phyloP scores from a whole-genome alignment of 2,888 invertebrate genomes.

The Notocelia uddmanniana region DNA sequence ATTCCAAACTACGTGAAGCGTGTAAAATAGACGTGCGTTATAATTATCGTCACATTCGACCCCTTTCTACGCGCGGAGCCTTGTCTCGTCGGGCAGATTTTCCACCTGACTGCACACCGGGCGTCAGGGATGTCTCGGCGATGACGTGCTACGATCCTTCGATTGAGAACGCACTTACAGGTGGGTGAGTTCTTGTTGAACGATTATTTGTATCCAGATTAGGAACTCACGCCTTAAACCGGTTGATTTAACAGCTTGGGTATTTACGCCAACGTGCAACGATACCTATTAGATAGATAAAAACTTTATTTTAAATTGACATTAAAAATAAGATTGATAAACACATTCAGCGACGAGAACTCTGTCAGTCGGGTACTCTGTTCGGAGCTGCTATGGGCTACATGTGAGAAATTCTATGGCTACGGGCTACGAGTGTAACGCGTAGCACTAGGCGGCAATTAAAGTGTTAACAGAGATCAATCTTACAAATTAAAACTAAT shows the following conservation, averaged over 20 bases:
- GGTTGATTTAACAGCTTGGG: not conserved
- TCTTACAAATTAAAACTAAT: no score
- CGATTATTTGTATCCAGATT: not conserved
- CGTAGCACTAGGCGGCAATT: no score
- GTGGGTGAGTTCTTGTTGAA: not conserved
- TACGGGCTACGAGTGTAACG: no score
- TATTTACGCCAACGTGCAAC: not conserved
- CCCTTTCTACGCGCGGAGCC: constrained; percentile 6
- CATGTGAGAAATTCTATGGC: no score
- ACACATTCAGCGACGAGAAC: no score
- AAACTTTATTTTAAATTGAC: no score
- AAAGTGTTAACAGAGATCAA: no score
- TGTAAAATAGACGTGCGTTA: constrained; percentile 12
- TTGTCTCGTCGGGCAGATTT: constrained; percentile 14
- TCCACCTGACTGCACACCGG: constrained; percentile 18
- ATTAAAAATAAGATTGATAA: no score
- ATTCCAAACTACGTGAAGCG: constrained; percentile 22
- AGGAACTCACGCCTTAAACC: not conserved
- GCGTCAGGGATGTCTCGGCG: not conserved
- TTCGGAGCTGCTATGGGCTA: no score
- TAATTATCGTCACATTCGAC: not conserved
- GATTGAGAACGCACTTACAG: not conserved
- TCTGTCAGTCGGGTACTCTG: no score
- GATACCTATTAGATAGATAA: no score
- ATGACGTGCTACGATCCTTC: not conserved